Evolutionary conservation across 1,140 invertebrate genomes (phyloP).

Genomic region (Paracyclopina nana): DNA sequence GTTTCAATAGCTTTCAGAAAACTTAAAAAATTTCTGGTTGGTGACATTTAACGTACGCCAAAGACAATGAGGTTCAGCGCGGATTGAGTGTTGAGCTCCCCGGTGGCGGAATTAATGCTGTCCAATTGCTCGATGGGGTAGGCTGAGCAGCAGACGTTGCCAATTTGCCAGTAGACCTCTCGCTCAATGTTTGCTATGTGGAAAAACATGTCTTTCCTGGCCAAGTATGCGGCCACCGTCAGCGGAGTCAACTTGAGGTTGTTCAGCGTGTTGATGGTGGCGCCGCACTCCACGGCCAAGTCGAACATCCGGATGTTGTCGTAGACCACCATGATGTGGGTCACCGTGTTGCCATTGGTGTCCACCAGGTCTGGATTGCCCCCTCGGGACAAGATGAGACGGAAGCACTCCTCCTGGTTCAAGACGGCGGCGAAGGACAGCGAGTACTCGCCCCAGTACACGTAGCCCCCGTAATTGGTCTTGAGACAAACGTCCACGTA

Average conservation of each 20-base stretch:
- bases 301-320: slow-evolving; percentile 79
- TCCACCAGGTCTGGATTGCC: slow-evolving; percentile 86
- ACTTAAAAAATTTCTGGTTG: too few species aligned
- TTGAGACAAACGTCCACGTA: slow-evolving; percentile 59
- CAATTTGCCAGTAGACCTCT: slow-evolving; percentile 91
- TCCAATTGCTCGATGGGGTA: slow-evolving; percentile 91
- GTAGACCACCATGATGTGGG: slow-evolving; percentile 93
- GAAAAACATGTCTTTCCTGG: slow-evolving; percentile 79
- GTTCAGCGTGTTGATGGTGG: slow-evolving; percentile 63
- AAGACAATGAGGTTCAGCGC: slow-evolving; percentile 95
- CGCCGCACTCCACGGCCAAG: slow-evolving; percentile 77
- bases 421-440: slow-evolving; percentile 86
- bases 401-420: slow-evolving; percentile 88
- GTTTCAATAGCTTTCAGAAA: too few species aligned
- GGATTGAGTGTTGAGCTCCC: slow-evolving; percentile 76
- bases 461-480: slow-evolving; percentile 91
- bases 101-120: slow-evolving; percentile 75
- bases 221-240: slow-evolving; percentile 78
- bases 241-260: slow-evolving; percentile 70
- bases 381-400: slow-evolving; percentile 75
- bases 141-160: slow-evolving; percentile 78
- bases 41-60: slow-evolving; percentile 70
- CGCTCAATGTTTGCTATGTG: slow-evolving; percentile 83
- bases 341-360: slow-evolving; percentile 87
- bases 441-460: slow-evolving; percentile 97